Conservation (phyloP, 2,888 invertebrate species). For the Rhingia campestris region DNA sequence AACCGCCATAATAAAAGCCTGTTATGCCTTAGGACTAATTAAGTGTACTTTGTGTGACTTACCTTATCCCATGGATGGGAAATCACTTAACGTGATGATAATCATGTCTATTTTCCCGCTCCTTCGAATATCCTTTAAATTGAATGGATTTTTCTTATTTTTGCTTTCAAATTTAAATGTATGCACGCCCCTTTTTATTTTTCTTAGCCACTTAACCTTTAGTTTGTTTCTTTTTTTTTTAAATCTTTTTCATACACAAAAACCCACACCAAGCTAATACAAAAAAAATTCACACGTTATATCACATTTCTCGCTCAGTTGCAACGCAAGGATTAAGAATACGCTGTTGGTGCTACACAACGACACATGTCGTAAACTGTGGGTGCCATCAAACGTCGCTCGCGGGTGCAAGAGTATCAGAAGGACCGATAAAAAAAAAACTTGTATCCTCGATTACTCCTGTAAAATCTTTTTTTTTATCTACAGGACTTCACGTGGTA, state of each 20-base stretch:
- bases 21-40: constrained; percentile 41
- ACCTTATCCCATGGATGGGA: constrained; percentile 31
- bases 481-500: background rate
- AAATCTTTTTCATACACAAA: constrained; percentile 42
- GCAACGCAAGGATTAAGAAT: constrained; percentile 55
- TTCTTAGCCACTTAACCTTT: constrained; percentile 28
- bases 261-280: constrained; percentile 15
- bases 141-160: background rate
- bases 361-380: constrained; percentile 44
- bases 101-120: constrained; percentile 6
- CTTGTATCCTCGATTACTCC: constrained; percentile 37
- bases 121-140: background rate
- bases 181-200: constrained; percentile 2
- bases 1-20: constrained; percentile 7
- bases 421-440: constrained; percentile 48
- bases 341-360: constrained; percentile 33
- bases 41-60: constrained; percentile 31
- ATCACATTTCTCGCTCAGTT: constrained; percentile 61
- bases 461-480: background rate
- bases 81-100: constrained; percentile 15
- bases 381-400: constrained; percentile 20
- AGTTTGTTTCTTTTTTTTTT: constrained; percentile 23
- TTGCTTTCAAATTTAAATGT: background rate
- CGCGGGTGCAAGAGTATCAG: constrained; percentile 13
- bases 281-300: constrained; percentile 56